These are phyloP conservation scores for Petrocephalus schoutedeni DNA, from an alignment of 2,797 vertebrate species.

Conservation along the genomic window DNA sequence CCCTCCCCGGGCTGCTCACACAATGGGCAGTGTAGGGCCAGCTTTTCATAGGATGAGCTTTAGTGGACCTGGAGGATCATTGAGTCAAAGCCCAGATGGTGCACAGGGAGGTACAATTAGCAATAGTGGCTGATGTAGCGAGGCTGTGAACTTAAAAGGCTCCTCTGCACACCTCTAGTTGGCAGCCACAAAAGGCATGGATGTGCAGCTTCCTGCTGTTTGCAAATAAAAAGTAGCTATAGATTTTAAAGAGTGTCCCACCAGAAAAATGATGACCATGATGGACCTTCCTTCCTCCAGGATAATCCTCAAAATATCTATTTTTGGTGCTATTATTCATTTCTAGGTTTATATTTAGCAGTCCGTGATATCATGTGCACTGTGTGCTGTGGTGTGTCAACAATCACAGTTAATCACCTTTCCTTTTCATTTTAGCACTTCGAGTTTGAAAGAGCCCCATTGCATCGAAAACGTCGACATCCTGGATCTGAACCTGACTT, in stretches of 20 bases:
- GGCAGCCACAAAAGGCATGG: conserved; percentile 31
- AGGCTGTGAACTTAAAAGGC: conserved; percentile 25
- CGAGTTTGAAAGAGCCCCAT: not conserved
- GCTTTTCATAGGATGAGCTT: not conserved
- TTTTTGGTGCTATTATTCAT: too few relatives aligned
- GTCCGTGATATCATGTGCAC: not conserved
- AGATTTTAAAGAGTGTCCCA: not conserved
- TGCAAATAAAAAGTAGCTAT: not conserved
- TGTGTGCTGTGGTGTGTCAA: too few relatives aligned
- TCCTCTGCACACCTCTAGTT: conserved; percentile 30
- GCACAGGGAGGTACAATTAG: not conserved
- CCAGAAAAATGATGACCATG: not conserved
- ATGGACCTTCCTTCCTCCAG: not conserved
- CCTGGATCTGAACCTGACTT: not conserved
- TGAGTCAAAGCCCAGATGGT: not conserved
- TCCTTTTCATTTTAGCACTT: not conserved
- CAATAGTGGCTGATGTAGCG: not conserved
- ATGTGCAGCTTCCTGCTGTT: not conserved
- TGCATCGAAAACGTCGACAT: not conserved
- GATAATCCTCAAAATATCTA: not conserved
- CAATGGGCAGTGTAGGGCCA: not conserved
- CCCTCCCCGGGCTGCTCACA: not conserved
- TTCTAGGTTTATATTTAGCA: not conserved
- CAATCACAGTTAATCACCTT: too few relatives aligned
- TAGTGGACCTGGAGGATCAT: not conserved